These are phyloP conservation scores for Chydorus sphaericus DNA, from an alignment of 2,888 invertebrate species.

Conservation along the genomic window DNA sequence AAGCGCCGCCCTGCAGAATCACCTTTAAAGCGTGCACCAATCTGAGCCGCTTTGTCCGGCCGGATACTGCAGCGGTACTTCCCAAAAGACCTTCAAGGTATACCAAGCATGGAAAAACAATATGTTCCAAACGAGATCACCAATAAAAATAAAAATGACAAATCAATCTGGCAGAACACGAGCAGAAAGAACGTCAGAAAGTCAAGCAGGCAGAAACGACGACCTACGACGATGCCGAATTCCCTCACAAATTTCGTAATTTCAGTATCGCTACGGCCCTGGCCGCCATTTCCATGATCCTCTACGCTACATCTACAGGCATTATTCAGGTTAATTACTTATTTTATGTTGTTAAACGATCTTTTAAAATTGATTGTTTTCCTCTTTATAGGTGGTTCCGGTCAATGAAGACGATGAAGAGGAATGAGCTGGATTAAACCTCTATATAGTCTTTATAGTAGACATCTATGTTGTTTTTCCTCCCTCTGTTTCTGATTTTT, in stretches of 20 bases:
- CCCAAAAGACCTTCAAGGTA: conserved; percentile 27
- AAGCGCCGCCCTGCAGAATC: conserved; percentile 54
- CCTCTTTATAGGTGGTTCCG: neutral
- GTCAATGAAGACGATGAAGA: conserved; percentile 13
- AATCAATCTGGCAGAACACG: neutral
- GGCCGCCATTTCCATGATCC: conserved; percentile 52
- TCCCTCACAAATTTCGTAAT: conserved; percentile 50
- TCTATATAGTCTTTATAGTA: neutral
- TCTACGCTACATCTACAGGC: conserved; percentile 51
- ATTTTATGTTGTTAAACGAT: neutral
- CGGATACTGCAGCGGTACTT: conserved; percentile 69
- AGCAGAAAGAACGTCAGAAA: neutral
- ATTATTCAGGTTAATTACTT: conserved; percentile 40
- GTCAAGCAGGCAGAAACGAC: conserved; percentile 11
- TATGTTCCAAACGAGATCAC: neutral
- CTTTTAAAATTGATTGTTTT: neutral
- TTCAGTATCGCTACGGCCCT: conserved; percentile 50
- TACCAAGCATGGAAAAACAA: neutral
- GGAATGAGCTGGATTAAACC: neutral
- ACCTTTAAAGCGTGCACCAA: conserved; percentile 64
- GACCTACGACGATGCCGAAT: conserved; percentile 29
- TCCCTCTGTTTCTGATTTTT: too few species aligned
- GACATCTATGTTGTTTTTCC: too few species aligned
- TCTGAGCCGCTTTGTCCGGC: conserved; percentile 59
- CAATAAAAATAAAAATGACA: neutral